phyloP scores from a whole-genome alignment of 64 coral and sea anemone genomes.

The Stichodactyla helianthus region DNA sequence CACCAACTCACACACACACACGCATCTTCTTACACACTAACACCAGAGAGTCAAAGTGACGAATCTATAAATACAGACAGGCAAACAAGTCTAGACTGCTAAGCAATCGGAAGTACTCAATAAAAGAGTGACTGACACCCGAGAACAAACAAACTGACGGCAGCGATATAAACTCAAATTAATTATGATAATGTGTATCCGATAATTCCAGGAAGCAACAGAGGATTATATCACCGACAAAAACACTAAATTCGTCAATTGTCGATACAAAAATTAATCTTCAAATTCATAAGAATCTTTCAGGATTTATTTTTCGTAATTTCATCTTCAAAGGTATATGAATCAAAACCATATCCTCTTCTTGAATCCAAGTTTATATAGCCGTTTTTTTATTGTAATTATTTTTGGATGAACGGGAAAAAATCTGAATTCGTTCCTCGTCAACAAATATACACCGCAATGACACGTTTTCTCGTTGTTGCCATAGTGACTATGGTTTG shows the following conservation, averaged over 20 bases:
- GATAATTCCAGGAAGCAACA: background rate
- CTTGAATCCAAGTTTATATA: background rate
- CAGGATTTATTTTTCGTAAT: constrained; percentile 4
- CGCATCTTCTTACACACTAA: background rate
- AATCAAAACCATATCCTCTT: background rate
- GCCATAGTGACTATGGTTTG: background rate
- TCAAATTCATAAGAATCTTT: background rate
- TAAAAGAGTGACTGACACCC: background rate
- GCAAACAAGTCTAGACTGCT: background rate
- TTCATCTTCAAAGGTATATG: background rate
- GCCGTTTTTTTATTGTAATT: background rate
- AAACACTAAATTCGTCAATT: constrained; percentile 10
- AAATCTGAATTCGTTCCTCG: background rate
- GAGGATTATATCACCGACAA: constrained; percentile 17
- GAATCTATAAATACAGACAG: background rate
- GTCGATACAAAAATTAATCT: constrained; percentile 5
- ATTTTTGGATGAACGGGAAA: background rate
- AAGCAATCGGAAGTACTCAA: background rate
- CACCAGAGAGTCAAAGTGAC: background rate
- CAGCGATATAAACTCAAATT: background rate
- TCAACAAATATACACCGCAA: background rate
- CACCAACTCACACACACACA: background rate
- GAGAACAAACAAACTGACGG: background rate
- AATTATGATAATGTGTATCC: constrained; percentile 17
- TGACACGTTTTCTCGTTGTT: background rate